Evolutionary conservation across 2,888 invertebrate species (phyloP).

Genomic region (Drosophila diplacantha): DNA sequence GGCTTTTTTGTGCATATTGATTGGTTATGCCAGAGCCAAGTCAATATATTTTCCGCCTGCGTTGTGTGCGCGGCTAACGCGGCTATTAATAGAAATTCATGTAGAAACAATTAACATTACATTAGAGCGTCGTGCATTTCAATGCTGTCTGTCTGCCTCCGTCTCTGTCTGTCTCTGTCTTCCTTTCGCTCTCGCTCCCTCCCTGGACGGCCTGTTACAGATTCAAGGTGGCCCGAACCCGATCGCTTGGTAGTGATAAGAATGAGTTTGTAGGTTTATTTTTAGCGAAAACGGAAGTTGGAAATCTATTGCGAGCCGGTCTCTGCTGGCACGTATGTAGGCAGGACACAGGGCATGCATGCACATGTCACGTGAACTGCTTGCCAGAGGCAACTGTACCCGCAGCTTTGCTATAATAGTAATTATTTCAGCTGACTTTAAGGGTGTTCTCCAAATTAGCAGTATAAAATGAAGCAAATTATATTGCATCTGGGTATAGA

Average conservation of each 20-base stretch:
- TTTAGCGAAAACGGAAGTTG: slow-evolving; percentile 34
- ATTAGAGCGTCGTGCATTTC: slow-evolving; percentile 48
- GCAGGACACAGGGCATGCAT: neutral
- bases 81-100: slow-evolving; percentile 53
- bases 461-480: neutral
- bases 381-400: slow-evolving; percentile 3
- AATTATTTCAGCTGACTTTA: too few species aligned
- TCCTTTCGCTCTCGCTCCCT: slow-evolving; percentile 7
- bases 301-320: slow-evolving; percentile 3
- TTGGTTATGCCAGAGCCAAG: slow-evolving; percentile 16
- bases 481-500: neutral
- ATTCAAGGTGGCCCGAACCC: slow-evolving; percentile 54
- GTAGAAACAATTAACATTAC: slow-evolving; percentile 48
- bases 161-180: slow-evolving; percentile 9
- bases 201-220: slow-evolving; percentile 51
- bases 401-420: too few species aligned
- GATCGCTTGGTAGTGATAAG: slow-evolving; percentile 25
- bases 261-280: slow-evolving; percentile 24
- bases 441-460: neutral
- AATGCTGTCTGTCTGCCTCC: slow-evolving; percentile 42
- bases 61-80: neutral
- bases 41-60: slow-evolving; percentile 56
- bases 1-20: slow-evolving; percentile 14
- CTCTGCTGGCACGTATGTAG: neutral
- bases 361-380: neutral